Conservation (phyloP, 2,797 vertebrate species). For the Numenius phaeopus region DNA sequence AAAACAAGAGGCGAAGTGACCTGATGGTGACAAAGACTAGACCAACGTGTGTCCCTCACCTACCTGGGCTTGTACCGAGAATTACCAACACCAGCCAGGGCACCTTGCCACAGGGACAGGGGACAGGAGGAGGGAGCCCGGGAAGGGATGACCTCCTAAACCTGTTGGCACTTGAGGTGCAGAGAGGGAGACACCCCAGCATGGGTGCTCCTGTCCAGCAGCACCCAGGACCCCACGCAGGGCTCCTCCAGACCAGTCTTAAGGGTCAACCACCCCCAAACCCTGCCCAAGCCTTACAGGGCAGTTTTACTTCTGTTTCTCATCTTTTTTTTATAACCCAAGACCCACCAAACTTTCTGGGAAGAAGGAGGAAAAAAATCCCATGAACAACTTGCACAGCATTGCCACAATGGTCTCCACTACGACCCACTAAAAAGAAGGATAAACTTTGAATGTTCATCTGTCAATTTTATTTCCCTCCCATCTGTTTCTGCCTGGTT, state of each 20-base stretch:
- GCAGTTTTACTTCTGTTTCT: background rate
- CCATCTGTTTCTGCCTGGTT: conserved; percentile 41
- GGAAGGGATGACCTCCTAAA: background rate
- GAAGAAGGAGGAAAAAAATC: background rate
- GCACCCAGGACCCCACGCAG: background rate
- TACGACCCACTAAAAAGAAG: conserved; percentile 36
- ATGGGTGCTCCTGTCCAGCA: background rate
- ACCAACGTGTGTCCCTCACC: background rate
- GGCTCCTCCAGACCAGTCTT: background rate
- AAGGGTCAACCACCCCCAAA: background rate
- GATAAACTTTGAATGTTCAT: conserved; percentile 59
- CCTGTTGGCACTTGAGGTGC: background rate
- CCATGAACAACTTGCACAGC: background rate
- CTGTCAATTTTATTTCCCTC: conserved; percentile 56
- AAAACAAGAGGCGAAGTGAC: background rate
- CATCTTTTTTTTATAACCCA: background rate
- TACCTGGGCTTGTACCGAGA: background rate
- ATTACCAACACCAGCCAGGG: rapidly evolving
- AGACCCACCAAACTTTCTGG: background rate
- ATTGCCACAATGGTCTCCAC: background rate
- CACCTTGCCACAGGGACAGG: background rate
- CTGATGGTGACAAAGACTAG: background rate
- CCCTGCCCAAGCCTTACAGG: background rate
- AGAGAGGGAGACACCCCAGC: background rate
- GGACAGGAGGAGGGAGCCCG: background rate